These are phyloP conservation scores for Heliconius eleuchia DNA, from an alignment of 1,140 invertebrate species.

Conservation along the genomic window DNA sequence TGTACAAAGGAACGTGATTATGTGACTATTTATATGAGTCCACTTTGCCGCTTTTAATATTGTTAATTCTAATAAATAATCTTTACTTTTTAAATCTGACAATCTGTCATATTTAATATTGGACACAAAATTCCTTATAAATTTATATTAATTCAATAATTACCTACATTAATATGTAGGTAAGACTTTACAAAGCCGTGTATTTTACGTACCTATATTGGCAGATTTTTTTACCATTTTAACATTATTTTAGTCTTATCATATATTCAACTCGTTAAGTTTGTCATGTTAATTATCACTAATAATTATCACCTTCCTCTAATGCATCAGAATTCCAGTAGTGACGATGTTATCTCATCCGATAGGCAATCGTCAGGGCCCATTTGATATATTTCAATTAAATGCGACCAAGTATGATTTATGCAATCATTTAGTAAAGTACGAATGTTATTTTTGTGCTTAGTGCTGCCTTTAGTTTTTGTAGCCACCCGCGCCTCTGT, in stretches of 20 bases:
- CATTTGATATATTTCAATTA: conserved; percentile 33
- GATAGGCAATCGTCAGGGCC: conserved; percentile 41
- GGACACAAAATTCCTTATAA: no score
- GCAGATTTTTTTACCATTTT: no score
- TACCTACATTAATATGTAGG: no score
- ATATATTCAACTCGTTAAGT: neutral
- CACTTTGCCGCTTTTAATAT: no score
- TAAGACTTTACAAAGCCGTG: no score
- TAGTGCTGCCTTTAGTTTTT: conserved; percentile 39
- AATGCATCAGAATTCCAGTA: conserved; percentile 35
- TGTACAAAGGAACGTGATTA: no score
- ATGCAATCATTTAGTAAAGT: conserved; percentile 31
- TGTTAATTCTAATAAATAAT: no score
- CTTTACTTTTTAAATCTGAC: no score
- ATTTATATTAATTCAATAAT: no score
- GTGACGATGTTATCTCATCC: conserved; percentile 37
- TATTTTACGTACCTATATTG: no score
- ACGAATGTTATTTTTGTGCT: conserved; percentile 41
- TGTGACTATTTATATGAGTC: no score
- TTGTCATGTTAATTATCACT: conserved; percentile 29
- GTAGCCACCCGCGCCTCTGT: conserved; percentile 45
- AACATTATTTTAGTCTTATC: conserved; percentile 13
- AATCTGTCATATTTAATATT: no score
- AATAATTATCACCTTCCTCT: conserved; percentile 30
- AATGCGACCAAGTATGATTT: conserved; percentile 29